These are phyloP conservation scores for Bolborhynchus lineola DNA, from an alignment of 2,113 vertebrate genomes.

Conservation along the genomic window DNA sequence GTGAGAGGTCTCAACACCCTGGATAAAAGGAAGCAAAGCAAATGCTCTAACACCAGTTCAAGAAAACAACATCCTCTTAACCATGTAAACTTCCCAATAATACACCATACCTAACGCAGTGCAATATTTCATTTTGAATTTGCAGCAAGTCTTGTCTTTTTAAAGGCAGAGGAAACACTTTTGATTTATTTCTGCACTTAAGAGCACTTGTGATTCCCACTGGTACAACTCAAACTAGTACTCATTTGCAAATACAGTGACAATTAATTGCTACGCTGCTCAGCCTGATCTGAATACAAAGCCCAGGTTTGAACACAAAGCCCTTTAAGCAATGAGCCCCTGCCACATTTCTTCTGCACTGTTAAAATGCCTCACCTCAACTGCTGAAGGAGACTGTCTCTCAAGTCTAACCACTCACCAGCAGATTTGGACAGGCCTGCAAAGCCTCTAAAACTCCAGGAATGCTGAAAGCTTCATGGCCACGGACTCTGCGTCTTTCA, in stretches of 20 bases:
- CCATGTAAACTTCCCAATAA: neutral
- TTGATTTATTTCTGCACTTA: neutral
- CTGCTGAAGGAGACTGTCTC: neutral
- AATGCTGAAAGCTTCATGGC: conserved; percentile 96
- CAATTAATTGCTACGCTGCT: neutral
- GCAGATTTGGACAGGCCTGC: conserved; percentile 92
- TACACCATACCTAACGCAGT: neutral
- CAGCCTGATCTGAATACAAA: neutral
- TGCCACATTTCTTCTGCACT: neutral
- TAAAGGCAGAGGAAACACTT: neutral
- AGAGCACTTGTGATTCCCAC: neutral
- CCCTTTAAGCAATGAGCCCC: neutral
- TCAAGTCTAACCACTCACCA: conserved; percentile 78
- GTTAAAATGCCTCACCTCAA: neutral
- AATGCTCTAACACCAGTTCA: conserved; percentile 4
- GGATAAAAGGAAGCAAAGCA: conserved; percentile 50
- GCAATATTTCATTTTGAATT: neutral
- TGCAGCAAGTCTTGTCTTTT: neutral
- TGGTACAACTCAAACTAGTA: neutral
- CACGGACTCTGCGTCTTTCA: conserved; percentile 92
- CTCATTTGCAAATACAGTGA: neutral
- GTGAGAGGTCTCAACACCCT: conserved; percentile 98
- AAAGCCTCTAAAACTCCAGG: conserved; percentile 96
- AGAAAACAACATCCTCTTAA: neutral
- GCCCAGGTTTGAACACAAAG: neutral